Conservation (phyloP, 30 jellyfish, hydroid and myxozoan species). For the Turritopsis rubra region DNA sequence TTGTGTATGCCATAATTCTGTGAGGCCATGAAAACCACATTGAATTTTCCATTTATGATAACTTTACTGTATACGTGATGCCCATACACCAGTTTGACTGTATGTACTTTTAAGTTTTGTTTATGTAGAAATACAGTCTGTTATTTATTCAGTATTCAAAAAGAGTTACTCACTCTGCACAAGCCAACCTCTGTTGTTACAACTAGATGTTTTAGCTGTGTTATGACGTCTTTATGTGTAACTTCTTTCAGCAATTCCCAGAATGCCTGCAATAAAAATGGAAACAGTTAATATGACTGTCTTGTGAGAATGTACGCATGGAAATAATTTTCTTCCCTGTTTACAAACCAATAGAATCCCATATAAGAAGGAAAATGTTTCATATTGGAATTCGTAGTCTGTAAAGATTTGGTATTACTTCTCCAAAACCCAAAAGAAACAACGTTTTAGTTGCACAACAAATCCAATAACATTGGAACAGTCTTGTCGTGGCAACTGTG, state of each 20-base stretch:
- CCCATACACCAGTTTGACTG: no score
- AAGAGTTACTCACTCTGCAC: slow-evolving; percentile 58
- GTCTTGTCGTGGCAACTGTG: no score
- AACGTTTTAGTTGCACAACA: background rate
- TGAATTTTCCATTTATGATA: no score
- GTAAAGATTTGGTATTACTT: background rate
- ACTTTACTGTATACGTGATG: no score
- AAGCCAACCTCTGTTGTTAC: slow-evolving; percentile 75
- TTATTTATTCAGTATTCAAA: no score
- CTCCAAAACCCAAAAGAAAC: no score
- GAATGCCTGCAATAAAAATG: slow-evolving; percentile 51
- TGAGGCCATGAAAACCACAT: no score
- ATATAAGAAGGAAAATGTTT: no score
- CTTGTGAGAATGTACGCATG: background rate
- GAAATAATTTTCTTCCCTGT: background rate
- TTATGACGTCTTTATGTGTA: slow-evolving; percentile 73
- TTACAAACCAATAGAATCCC: background rate
- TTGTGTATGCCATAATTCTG: background rate
- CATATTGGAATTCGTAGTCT: no score
- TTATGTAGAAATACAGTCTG: no score
- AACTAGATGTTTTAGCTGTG: slow-evolving; percentile 63
- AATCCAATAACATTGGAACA: background rate
- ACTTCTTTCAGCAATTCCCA: slow-evolving; percentile 74
- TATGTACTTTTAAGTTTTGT: no score
- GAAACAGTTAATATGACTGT: background rate